Percentiles rank a stretch among this genome's conserved stretches.
Evolutionary conservation across 2,888 invertebrate species (phyloP).

Genomic region (Nemapogon koenigi): DNA sequence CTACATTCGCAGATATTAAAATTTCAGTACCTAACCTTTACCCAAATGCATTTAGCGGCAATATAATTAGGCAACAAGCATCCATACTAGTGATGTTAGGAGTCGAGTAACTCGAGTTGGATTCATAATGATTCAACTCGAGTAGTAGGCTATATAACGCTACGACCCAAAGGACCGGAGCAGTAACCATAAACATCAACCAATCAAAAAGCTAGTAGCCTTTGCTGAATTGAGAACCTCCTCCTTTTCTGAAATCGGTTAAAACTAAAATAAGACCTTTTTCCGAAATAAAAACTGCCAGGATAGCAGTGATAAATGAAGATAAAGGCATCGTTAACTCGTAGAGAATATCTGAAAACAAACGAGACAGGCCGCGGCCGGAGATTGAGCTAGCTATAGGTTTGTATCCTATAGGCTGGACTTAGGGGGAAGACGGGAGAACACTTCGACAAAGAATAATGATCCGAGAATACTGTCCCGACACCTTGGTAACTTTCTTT

Average conservation of each 20-base stretch:
- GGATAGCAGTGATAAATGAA: neutral
- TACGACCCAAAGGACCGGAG: no score
- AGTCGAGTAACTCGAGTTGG: no score
- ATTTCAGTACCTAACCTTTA: no score
- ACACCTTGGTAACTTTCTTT: constrained; percentile 5
- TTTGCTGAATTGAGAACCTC: no score
- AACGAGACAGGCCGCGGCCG: constrained; percentile 7
- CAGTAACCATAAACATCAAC: no score
- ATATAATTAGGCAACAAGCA: no score
- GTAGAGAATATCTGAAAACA: constrained; percentile 4
- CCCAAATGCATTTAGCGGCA: no score
- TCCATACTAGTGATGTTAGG: no score
- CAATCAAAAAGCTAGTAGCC: no score
- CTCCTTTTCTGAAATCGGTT: neutral
- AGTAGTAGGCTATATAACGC: no score
- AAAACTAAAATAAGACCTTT: neutral
- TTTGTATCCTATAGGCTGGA: neutral
- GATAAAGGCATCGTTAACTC: constrained; percentile 5
- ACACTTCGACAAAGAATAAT: constrained; percentile 44
- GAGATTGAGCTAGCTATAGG: constrained; percentile 14
- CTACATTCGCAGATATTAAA: no score
- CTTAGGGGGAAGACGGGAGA: constrained; percentile 21
- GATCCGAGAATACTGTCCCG: constrained; percentile 20
- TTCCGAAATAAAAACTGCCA: neutral
- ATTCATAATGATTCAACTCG: no score